Base-by-base conservation (phyloP, 2,113 vertebrate genomes). In the Ceuthmochares aereus region DNA sequence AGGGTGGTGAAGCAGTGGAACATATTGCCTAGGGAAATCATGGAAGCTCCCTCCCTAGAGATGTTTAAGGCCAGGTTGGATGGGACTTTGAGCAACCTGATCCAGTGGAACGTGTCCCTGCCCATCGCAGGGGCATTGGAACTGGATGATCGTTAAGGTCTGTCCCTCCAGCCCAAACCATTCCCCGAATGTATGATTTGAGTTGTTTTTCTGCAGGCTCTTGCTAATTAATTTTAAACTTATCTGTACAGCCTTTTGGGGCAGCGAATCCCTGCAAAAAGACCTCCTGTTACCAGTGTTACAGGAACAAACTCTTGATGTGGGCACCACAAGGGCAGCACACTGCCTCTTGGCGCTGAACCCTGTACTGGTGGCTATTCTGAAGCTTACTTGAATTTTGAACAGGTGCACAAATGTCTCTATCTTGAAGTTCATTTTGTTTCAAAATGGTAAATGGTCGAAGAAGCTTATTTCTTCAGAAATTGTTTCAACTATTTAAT, bases 371-470 rank as follows among this genome's bases (percentile, higher is more conserved):
- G 32, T 58, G 47, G 30, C 75, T 43, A 12, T 45, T 89, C 81
- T 85, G 80, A 93, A 45, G 43, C 69, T 66, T 58, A 23, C 66
- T 45, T 60, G 63, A 63, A 45, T 93, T 95, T 88, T 90, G 79
- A 76, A 66, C 2, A 6, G 84, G 36, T 64, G 80, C 70, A 22
- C 32, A 23, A 59, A 66, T 45, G 75, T 75, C 72, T 63, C 13
- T 42, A 60, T 93, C 84, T 64, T 64, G 64, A 89, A 67, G 58
- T 92, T 74, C 73, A 76, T 34, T 66, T 86, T 94, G 17, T 94
- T 95, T 95, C 72, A 76, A 91, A 85, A 86, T 14, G 69, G 29
- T 21, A 7, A 10, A 2, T 36, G 20, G 63, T 49, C 14, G 3
- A 77, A 90, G 86, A 96, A 64, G 25, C 8, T 3, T 52, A 17